Base-by-base conservation (phyloP, 2,113 vertebrate genomes). In the Eublepharis macularius region DNA sequence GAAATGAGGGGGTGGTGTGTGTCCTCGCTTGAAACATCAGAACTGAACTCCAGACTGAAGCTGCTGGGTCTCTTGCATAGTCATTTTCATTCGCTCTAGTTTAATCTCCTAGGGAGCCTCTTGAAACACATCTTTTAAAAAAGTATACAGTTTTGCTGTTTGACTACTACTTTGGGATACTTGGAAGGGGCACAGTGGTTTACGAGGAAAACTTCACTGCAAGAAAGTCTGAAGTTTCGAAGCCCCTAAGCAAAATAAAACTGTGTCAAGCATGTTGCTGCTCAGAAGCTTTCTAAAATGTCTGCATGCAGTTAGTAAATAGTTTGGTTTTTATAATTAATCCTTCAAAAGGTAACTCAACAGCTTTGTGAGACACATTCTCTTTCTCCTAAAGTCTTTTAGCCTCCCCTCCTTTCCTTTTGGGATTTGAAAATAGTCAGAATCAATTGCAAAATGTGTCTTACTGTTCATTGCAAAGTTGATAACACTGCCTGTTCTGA, bases 121-220 rank as follows among this genome's bases (percentile, higher is more conserved):
- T 68, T 0, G 1, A 12, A 39, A 76, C 85, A 49, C 14, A 76
- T 7, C 2, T 72, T 87, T 89, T 90, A 72, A 92, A 72, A 26
- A 43, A 10, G 32, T 54, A 74, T 34, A 36, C 63, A 11, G 87
- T 90, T 81, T 26, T 80, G 88, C 65, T 83, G 63, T 54, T 89
- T 90, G 82, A 36, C 77, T 36, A 87, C 32, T 32, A 75, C 87
- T 45, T 51, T 65, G 69, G 86, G 54, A 60, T 90, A 83, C 89
- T 84, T 90, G 93, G 79, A 86, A 95, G 91, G 91, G 94, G 92
- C 81, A 80, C n/a, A n/a, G 19, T 94, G 92, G 88, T 92, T 94
- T 93, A 41, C 87, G 75, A 82, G 82, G 47, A 86, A 92, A 88
- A 60, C 29, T 81, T 79, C 77, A 81, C 76, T 87, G 0, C 51